Conservation (phyloP, 2,113 vertebrate species). For the Prietella phreatophila region DNA sequence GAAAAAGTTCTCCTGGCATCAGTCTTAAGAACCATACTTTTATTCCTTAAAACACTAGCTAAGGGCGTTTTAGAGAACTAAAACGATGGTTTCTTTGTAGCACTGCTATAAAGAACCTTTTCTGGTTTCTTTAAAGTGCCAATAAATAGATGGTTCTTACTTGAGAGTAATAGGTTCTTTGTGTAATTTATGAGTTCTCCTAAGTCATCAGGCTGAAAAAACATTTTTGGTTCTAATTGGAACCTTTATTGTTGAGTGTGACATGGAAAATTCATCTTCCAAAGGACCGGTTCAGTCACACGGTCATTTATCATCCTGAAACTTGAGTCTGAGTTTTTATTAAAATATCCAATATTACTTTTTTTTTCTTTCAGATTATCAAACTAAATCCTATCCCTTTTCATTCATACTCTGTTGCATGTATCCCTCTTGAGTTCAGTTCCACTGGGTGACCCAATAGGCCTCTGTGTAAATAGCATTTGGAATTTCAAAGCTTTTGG, state of each 20-base stretch:
- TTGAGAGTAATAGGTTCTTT: no score
- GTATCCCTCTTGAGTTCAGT: not conserved
- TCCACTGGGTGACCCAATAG: not conserved
- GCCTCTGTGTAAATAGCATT: not conserved
- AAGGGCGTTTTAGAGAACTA: no score
- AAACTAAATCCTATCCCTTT: not conserved
- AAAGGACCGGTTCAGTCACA: not conserved
- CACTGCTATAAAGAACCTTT: no score
- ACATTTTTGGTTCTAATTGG: no score
- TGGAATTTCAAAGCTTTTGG: slow-evolving; percentile 21
- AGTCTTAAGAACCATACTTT: no score
- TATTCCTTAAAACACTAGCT: no score
- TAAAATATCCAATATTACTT: not conserved
- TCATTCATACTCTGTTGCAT: not conserved
- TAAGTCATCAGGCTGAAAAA: no score
- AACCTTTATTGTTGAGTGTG: not conserved
- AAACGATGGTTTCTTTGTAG: no score
- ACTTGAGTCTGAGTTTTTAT: not conserved
- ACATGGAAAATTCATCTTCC: slow-evolving; percentile 8
- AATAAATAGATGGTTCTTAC: no score
- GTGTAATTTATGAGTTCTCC: no score
- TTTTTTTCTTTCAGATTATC: not conserved
- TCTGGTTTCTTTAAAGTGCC: no score
- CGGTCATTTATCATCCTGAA: slow-evolving; percentile 20
- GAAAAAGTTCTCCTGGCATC: no score